These are phyloP conservation scores for Oenanthe melanoleuca DNA, from an alignment of 2,113 vertebrate species.

Conservation along the genomic window DNA sequence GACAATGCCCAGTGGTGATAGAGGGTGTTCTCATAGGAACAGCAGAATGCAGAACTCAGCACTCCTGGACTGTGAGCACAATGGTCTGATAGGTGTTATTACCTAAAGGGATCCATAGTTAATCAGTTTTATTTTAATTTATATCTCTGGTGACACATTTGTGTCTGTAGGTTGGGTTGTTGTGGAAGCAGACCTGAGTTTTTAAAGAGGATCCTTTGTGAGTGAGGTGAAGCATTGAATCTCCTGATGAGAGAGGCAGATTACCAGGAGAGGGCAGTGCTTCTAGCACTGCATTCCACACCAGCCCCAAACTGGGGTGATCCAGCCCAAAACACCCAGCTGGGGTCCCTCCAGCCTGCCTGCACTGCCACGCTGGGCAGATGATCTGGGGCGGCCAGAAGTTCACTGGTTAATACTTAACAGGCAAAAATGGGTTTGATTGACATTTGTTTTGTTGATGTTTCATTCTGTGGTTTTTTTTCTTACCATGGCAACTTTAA, in stretches of 20 bases:
- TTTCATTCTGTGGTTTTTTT: conserved; percentile 16
- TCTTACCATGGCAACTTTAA: conserved; percentile 58
- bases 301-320: not conserved
- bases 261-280: conserved; percentile 80
- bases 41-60: not conserved
- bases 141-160: not conserved
- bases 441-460: conserved; percentile 46
- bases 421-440: not conserved
- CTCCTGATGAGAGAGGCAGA: conserved; percentile 1
- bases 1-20: conserved; percentile 3
- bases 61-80: not conserved
- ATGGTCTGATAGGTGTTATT: not conserved
- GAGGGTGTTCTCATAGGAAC: conserved; percentile 42
- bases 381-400: not conserved
- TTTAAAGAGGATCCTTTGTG: not conserved
- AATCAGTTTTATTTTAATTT: not conserved
- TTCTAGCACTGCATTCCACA: not conserved
- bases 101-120: not conserved
- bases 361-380: rapidly evolving
- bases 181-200: not conserved
- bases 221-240: not conserved
- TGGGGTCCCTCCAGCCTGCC: not conserved
- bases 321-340: not conserved
- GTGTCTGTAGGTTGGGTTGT: not conserved
- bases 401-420: conserved; percentile 10